Base-by-base conservation (phyloP, 1,140 invertebrate genomes). In the Melitaea cinxia region DNA sequence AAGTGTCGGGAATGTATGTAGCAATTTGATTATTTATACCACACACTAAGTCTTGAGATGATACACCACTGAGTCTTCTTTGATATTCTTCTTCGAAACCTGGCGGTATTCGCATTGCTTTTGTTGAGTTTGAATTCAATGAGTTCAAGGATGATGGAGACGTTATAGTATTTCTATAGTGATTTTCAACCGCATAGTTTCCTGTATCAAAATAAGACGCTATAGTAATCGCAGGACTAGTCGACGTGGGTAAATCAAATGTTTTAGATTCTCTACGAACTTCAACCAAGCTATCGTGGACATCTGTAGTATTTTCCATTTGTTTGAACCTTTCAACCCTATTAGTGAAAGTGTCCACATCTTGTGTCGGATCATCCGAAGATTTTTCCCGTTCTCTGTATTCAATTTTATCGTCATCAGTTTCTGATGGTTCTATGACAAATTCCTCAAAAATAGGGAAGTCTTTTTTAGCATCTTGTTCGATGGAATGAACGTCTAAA, bases 141-240 rank as follows among this genome's bases (percentile, higher is more conserved):
- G 45, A 63, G 10, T 23, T 65, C 35, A 68, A 21, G 21, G 54
- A 58, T n/a, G 72, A 55, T 4, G 75, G 69, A 49, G 79, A 75
- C 24, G 68, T 66, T 12, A 79, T 42, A 1, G 74, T 80, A 35
- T 89, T 89, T 55, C 66, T 80, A 26, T 83, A 88, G 58, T 89
- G 83, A 30, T 80, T 80, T 49, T 91, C 88, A 23, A 73, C 88
- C 1, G 88, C 88, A 60, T 84, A 91, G 60, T 91, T 89, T 23
- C 88, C 88, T 0, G 88, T 91, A 49, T 91, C 88, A 52, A 91
- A 91, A 69, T 91, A 91, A 0, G 88, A 91, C 0, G 84, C 78
- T 30, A 89, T 84, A 12, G 75, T 72, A 23, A 82, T 74, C 4
- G 75, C 68, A 23, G 83, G 77, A 58, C 68, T 78, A 0, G 63